Conservation (phyloP, 1,140 invertebrate species). For the Cardiocondyla obscurior region DNA sequence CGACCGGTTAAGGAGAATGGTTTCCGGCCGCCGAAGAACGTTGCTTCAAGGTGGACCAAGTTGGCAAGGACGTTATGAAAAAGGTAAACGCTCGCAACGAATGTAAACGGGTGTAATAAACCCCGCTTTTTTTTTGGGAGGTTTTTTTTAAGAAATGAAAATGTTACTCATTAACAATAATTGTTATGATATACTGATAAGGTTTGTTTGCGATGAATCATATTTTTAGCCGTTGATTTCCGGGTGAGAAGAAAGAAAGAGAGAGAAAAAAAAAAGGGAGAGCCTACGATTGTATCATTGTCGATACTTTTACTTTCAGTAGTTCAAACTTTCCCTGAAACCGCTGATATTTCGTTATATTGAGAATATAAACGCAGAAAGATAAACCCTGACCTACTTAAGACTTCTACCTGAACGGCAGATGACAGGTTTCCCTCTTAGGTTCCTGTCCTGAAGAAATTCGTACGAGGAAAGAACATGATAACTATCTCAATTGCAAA, state of each 20-base stretch:
- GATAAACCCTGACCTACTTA: conserved; percentile 39
- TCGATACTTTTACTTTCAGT: not conserved
- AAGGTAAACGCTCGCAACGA: not conserved
- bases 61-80: not conserved
- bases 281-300: no score
- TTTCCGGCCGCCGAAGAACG: not conserved
- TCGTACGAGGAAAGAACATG: not conserved
- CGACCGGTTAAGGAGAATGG: conserved; percentile 9
- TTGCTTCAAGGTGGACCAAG: not conserved
- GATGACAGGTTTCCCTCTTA: not conserved
- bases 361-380: not conserved
- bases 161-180: not conserved
- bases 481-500: not conserved
- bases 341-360: not conserved
- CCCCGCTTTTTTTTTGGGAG: not conserved
- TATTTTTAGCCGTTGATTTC: no score
- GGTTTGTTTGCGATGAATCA: no score
- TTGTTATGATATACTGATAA: no score
- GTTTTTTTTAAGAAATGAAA: not conserved
- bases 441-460: not conserved
- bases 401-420: not conserved
- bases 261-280: not conserved
- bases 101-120: not conserved
- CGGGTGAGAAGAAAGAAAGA: not conserved
- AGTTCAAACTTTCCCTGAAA: not conserved